Percentiles rank a stretch among this genome's conserved stretches.
Evolutionary conservation across 2,797 vertebrate species (phyloP).

Genomic region (Dermochelys coriacea): DNA sequence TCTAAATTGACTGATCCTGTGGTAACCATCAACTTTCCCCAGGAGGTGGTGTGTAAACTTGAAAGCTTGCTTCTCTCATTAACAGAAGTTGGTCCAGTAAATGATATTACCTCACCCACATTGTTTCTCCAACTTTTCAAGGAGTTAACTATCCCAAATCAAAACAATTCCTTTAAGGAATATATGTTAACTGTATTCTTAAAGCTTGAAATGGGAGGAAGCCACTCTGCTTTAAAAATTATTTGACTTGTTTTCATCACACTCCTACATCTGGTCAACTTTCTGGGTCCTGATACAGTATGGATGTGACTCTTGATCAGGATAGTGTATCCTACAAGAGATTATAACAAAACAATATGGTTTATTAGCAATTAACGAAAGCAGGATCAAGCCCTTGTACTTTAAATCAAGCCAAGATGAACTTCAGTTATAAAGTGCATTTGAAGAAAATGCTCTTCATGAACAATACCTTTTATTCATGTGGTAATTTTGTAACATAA

Average conservation of each 20-base stretch:
- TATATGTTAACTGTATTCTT: background rate
- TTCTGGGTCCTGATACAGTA: background rate
- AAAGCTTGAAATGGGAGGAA: background rate
- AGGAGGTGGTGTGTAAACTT: background rate
- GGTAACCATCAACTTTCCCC: background rate
- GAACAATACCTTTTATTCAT: background rate
- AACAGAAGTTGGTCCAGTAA: background rate
- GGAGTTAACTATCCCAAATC: background rate
- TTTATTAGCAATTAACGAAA: background rate
- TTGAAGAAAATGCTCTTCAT: slow-evolving; percentile 7
- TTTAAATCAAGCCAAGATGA: background rate
- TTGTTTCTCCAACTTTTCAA: background rate
- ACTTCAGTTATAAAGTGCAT: background rate
- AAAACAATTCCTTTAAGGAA: background rate
- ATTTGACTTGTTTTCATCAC: background rate
- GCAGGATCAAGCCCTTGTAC: background rate
- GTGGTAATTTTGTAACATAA: background rate
- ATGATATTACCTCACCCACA: background rate
- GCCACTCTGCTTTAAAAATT: background rate
- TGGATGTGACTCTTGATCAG: background rate
- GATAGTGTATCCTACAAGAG: background rate
- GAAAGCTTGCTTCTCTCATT: background rate
- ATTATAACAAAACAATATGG: background rate
- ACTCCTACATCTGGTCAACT: background rate
- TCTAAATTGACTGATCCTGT: background rate